Evolutionary conservation across 2,797 vertebrate genomes (phyloP).

Genomic region (Lithobates sylvaticus): DNA sequence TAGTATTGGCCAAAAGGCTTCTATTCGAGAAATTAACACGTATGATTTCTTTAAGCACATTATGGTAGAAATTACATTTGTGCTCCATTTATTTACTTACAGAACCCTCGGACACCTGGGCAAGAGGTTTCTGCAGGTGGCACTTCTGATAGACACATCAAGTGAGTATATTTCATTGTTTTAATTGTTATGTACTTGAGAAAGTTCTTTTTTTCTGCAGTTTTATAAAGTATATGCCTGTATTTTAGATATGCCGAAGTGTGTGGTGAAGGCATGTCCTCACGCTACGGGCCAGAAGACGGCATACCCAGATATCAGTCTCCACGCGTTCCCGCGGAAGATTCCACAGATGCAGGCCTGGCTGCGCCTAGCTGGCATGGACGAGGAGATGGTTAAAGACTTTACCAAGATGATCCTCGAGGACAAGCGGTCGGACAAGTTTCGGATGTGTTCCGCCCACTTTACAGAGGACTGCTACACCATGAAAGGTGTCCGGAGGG

Average conservation of each 20-base stretch:
- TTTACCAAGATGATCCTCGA: not conserved
- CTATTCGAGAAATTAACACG: too few species aligned
- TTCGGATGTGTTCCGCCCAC: not conserved
- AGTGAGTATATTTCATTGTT: too few species aligned
- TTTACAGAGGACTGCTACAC: not conserved
- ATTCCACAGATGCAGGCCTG: not conserved
- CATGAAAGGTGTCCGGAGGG: not conserved
- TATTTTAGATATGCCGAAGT: not conserved
- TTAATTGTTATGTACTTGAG: too few species aligned
- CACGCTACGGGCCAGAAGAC: not conserved
- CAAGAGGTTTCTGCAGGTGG: not conserved
- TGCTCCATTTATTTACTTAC: not conserved
- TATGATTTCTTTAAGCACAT: too few species aligned
- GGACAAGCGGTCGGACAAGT: not conserved
- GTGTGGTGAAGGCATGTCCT: not conserved
- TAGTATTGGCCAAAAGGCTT: too few species aligned
- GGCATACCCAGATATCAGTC: not conserved
- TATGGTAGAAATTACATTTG: too few species aligned
- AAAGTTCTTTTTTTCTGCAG: too few species aligned
- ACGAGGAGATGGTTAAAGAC: not conserved
- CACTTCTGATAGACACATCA: not conserved
- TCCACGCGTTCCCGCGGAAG: not conserved
- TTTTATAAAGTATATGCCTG: not conserved
- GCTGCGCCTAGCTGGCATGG: not conserved
- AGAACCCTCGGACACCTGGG: not conserved